A percentile compares a stretch with the other conserved stretches of the same genome.
These are phyloP conservation scores for Coccyzus lansbergi DNA, from an alignment of 2,797 vertebrate species.

Conservation along the genomic window DNA sequence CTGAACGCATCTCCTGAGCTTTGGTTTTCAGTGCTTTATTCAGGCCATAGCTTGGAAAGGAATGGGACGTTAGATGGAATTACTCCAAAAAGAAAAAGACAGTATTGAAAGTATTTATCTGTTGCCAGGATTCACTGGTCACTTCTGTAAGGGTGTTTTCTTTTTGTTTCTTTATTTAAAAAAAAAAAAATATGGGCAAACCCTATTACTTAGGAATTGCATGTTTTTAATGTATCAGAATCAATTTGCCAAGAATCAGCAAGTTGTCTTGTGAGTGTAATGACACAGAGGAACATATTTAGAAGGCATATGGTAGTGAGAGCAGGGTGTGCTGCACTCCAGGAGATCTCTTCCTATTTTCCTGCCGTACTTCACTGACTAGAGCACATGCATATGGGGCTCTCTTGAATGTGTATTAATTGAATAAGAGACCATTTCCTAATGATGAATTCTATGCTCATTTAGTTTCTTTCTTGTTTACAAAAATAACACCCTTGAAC, in stretches of 20 bases:
- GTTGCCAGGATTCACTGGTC: neutral
- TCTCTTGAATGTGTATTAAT: constrained; percentile 52
- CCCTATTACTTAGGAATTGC: neutral
- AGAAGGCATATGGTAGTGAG: constrained; percentile 57
- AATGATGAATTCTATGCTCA: constrained; percentile 52
- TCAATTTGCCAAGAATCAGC: constrained; percentile 13
- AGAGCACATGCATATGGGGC: constrained; percentile 20
- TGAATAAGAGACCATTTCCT: constrained; percentile 37
- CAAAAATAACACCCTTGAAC: constrained; percentile 42
- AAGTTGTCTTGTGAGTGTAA: neutral
- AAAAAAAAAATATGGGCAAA: neutral
- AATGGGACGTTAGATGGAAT: neutral
- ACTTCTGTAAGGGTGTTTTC: neutral
- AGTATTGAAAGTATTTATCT: neutral
- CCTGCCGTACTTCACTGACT: constrained; percentile 10
- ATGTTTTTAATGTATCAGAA: neutral
- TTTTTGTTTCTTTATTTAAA: neutral
- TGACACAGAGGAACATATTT: constrained; percentile 54
- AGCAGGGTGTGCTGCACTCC: constrained; percentile 40
- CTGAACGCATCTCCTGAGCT: neutral
- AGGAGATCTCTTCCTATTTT: constrained; percentile 56
- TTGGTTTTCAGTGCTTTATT: neutral
- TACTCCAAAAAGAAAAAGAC: neutral
- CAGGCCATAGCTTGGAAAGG: neutral
- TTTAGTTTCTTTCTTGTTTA: constrained; percentile 51